Conservation (phyloP, 1,140 invertebrate genomes). For the Scylla paramamosain region DNA sequence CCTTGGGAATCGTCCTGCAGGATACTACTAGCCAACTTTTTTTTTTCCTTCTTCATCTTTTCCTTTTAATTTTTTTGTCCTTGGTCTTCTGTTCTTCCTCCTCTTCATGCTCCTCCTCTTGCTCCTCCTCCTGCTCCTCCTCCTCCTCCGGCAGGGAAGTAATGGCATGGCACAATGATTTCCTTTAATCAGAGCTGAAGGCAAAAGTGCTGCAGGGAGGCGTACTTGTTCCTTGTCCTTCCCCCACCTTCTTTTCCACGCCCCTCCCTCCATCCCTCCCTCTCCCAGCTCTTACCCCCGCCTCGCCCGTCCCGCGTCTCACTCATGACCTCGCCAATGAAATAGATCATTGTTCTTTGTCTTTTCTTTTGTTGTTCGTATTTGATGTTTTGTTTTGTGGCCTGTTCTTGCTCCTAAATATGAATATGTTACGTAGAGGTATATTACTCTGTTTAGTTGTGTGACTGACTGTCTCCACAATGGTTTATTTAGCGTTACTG, state of each 20-base stretch:
- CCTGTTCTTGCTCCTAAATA: too few relatives aligned
- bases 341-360: background rate
- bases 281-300: background rate
- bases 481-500: too few relatives aligned
- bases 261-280: background rate
- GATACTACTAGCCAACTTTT: background rate
- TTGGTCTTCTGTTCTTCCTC: background rate
- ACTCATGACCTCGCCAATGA: background rate
- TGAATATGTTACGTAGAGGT: background rate
- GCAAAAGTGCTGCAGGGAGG: background rate
- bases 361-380: too few relatives aligned
- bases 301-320: background rate
- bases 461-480: background rate
- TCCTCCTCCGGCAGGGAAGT: constrained; percentile 38
- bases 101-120: background rate
- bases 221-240: background rate
- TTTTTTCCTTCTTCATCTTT: background rate
- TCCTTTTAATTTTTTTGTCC: background rate
- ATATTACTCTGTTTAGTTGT: background rate
- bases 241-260: background rate
- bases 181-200: background rate
- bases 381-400: too few relatives aligned
- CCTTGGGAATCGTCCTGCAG: too few relatives aligned
- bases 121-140: constrained; percentile 32
- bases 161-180: constrained; percentile 4